phyloP scores from a whole-genome alignment of 1,140 invertebrate genomes.

The Arctopsyche grandis region DNA sequence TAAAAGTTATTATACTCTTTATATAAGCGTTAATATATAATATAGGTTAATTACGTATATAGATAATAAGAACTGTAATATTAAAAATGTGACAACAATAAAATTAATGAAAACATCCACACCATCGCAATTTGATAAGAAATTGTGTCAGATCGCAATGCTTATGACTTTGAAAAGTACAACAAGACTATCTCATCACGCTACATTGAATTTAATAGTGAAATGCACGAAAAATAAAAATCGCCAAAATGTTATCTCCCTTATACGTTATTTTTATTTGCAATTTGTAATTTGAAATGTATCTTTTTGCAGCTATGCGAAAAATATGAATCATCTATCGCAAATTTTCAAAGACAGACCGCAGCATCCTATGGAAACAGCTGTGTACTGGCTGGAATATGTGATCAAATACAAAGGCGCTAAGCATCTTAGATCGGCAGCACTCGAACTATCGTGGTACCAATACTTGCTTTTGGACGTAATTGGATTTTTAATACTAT shows the following conservation, averaged over 20 bases:
- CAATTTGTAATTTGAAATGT: background rate
- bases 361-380: conserved; percentile 60
- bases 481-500: conserved; percentile 53
- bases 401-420: conserved; percentile 69
- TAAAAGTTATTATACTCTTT: background rate
- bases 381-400: conserved; percentile 69
- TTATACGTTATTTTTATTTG: background rate
- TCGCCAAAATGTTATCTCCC: no score
- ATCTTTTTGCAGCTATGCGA: conserved; percentile 55
- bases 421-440: conserved; percentile 65
- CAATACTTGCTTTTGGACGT: conserved; percentile 70
- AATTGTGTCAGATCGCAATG: background rate
- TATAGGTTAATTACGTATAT: background rate
- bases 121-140: background rate
- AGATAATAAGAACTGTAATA: background rate
- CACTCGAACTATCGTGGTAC: conserved; percentile 66
- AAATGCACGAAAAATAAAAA: no score
- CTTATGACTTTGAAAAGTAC: background rate
- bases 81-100: background rate
- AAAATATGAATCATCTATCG: conserved; percentile 57
- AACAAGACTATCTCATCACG: background rate
- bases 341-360: conserved; percentile 64
- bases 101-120: background rate
- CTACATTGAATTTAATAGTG: no score
- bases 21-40: background rate